Conservation (phyloP, 2,113 vertebrate genomes). For the Macquaria ambigua region DNA sequence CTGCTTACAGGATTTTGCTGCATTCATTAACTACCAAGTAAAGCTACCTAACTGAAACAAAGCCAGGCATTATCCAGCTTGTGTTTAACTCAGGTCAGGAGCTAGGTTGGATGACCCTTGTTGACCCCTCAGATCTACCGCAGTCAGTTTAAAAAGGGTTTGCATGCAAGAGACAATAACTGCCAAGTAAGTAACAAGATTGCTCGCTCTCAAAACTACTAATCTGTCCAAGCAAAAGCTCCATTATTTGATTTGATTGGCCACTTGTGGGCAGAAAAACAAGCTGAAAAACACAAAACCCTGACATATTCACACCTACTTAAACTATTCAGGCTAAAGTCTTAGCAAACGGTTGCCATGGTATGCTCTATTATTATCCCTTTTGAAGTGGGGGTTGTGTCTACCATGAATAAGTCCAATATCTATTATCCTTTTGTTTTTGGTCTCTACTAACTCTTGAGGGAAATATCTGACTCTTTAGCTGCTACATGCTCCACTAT, state of each 20-base stretch:
- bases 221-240: neutral
- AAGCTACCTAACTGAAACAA: neutral
- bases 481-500: neutral
- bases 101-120: too few species aligned
- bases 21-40: neutral
- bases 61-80: neutral
- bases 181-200: neutral
- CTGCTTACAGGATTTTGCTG: too few species aligned
- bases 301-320: neutral
- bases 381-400: neutral
- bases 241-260: neutral
- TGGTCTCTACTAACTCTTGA: neutral
- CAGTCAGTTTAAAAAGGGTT: neutral
- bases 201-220: neutral
- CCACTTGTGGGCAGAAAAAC: neutral
- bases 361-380: neutral
- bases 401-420: neutral
- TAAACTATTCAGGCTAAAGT: neutral
- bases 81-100: neutral
- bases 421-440: neutral
- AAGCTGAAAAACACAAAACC: neutral
- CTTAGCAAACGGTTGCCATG: neutral
- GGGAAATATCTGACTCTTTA: neutral
- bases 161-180: neutral
- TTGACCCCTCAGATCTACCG: neutral